A percentile compares a stretch with the other conserved stretches of the same genome.
Evolutionary conservation across 1,140 invertebrate genomes (phyloP).

Genomic region (Phocides pigmalion): DNA sequence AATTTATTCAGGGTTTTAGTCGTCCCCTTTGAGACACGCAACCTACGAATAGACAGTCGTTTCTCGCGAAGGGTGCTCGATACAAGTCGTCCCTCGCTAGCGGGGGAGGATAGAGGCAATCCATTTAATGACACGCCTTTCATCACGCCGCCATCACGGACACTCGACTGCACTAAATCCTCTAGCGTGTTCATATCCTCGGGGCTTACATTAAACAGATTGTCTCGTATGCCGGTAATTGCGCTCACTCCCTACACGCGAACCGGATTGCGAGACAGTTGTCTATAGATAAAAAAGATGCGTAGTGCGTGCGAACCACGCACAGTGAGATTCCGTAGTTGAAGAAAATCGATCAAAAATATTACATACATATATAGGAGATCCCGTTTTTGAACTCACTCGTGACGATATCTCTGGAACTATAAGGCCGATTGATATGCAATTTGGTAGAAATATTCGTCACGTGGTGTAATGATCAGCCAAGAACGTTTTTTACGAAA

Average conservation of each 20-base stretch:
- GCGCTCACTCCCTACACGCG: background rate
- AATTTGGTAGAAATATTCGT: no score
- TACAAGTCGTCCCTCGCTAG: slow-evolving; percentile 5
- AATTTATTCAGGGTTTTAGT: no score
- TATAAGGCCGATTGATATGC: no score
- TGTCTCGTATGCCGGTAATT: slow-evolving; percentile 2
- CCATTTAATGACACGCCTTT: slow-evolving; percentile 21
- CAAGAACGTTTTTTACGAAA: no score
- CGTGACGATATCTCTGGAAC: no score
- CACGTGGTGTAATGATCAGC: no score
- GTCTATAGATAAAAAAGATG: background rate
- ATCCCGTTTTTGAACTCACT: no score
- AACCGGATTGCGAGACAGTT: background rate
- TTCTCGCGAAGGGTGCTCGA: slow-evolving; percentile 13
- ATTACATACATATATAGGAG: no score
- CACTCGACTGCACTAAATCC: slow-evolving; percentile 8
- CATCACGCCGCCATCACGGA: slow-evolving; percentile 6
- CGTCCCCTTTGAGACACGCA: no score
- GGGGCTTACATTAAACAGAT: slow-evolving; percentile 6
- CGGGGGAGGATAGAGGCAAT: slow-evolving; percentile 12
- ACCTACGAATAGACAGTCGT: slow-evolving; percentile 2
- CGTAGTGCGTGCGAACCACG: no score
- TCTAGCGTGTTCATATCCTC: background rate
- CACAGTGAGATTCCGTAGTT: no score
- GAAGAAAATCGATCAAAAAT: no score